These are phyloP conservation scores for Smutsia temminckii DNA, from an alignment of 2,797 vertebrate genomes.

Conservation along the genomic window DNA sequence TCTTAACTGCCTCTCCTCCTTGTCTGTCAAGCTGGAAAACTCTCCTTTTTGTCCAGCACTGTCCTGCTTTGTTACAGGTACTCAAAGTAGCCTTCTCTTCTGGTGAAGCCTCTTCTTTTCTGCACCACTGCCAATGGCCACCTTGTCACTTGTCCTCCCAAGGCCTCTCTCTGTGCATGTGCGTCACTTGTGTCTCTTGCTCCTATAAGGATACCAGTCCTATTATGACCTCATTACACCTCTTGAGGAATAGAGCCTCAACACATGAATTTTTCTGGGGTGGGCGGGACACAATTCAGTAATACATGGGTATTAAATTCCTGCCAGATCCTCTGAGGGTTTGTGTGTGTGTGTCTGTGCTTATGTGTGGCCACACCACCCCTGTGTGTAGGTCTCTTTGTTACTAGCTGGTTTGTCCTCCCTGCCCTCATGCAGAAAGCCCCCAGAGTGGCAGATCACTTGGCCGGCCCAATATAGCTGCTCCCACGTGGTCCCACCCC, in stretches of 20 bases:
- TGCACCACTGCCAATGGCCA: background rate
- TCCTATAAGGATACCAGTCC: background rate
- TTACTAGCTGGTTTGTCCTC: background rate
- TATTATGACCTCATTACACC: background rate
- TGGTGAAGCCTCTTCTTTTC: background rate
- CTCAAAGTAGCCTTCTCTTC: background rate
- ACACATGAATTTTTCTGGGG: background rate
- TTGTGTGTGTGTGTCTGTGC: background rate
- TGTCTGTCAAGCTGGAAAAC: background rate
- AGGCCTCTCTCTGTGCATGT: background rate
- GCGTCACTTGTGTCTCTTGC: background rate
- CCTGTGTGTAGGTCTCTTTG: background rate
- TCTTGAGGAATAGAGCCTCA: background rate
- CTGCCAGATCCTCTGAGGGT: background rate
- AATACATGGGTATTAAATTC: background rate
- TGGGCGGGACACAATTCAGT: background rate
- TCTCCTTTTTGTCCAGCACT: background rate
- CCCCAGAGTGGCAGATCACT: background rate
- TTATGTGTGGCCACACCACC: rapidly evolving
- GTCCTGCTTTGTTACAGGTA: background rate
- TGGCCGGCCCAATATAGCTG: background rate
- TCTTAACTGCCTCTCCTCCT: background rate
- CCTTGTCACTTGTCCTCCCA: background rate
- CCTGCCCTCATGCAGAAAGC: background rate
- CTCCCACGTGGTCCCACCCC: background rate